Conservation (phyloP, 2,888 invertebrate species). For the Eulithis prunata region DNA sequence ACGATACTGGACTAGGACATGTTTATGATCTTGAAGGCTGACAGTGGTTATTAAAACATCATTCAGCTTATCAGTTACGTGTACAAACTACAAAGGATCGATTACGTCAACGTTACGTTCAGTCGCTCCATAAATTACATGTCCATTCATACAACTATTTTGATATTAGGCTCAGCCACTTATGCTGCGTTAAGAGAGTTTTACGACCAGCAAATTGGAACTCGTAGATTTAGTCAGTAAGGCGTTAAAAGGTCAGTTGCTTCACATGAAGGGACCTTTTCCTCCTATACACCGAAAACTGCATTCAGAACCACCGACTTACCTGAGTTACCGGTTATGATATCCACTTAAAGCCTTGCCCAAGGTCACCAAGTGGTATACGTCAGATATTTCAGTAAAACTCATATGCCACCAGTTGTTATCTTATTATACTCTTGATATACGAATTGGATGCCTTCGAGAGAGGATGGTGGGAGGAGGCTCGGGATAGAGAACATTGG, state of each 20-base stretch:
- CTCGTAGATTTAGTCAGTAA: not conserved
- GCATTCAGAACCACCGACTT: not conserved
- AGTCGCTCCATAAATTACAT: constrained; percentile 20
- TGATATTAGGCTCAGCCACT: constrained; percentile 12
- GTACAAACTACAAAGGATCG: constrained; percentile 21
- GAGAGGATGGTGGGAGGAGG: no score
- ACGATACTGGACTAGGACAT: not conserved
- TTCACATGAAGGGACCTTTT: constrained; percentile 6
- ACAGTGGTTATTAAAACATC: constrained; percentile 13
- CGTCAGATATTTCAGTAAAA: constrained; percentile 1
- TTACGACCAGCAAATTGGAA: not conserved
- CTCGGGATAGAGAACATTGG: no score
- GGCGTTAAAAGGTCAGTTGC: constrained; percentile 11
- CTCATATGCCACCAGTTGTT: not conserved
- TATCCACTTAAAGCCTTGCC: constrained; percentile 10
- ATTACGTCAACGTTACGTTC: constrained; percentile 38
- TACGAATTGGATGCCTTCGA: no score
- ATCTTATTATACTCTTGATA: no score
- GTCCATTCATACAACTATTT: constrained; percentile 30
- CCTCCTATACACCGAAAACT: constrained; percentile 4
- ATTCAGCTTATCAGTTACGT: constrained; percentile 16
- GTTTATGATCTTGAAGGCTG: constrained; percentile 12
- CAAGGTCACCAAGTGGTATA: constrained; percentile 15
- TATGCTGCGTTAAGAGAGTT: constrained; percentile 1
- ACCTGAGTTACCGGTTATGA: constrained; percentile 12